These are phyloP conservation scores for Pluvianellus socialis DNA, from an alignment of 2,113 vertebrate species.

Conservation along the genomic window DNA sequence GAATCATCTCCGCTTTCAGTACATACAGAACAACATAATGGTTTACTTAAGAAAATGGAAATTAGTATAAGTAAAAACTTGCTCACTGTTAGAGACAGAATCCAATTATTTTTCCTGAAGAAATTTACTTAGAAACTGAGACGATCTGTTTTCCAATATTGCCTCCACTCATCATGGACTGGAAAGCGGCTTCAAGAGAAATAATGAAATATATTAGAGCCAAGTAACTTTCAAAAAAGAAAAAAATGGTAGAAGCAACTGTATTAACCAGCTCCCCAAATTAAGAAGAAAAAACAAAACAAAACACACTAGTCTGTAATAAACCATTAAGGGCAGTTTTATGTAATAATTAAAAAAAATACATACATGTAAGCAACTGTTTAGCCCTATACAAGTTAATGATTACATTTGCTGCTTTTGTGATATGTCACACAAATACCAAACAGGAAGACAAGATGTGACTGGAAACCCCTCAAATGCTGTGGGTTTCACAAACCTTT, in stretches of 20 bases:
- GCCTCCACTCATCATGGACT: constrained; percentile 94
- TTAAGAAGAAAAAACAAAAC: neutral
- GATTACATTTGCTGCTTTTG: neutral
- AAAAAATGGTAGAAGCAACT: neutral
- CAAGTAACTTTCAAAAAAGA: neutral
- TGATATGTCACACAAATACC: neutral
- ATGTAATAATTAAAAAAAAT: neutral
- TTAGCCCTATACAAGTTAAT: neutral
- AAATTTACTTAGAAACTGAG: constrained; percentile 79
- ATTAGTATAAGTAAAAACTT: neutral
- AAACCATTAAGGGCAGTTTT: neutral
- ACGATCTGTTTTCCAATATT: constrained; percentile 94
- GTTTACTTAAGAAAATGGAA: neutral
- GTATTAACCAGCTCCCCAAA: neutral
- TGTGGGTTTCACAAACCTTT: neutral
- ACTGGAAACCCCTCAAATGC: neutral
- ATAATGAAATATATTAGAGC: constrained; percentile 14
- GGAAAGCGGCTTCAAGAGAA: constrained; percentile 87
- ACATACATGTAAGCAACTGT: neutral
- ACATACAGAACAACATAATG: neutral
- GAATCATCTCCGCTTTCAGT: neutral
- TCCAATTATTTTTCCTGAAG: neutral
- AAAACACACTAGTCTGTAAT: neutral
- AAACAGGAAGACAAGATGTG: neutral
- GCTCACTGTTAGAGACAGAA: neutral